Evolutionary conservation across 2,113 vertebrate species (phyloP).

Genomic region (Microcebus murinus): DNA sequence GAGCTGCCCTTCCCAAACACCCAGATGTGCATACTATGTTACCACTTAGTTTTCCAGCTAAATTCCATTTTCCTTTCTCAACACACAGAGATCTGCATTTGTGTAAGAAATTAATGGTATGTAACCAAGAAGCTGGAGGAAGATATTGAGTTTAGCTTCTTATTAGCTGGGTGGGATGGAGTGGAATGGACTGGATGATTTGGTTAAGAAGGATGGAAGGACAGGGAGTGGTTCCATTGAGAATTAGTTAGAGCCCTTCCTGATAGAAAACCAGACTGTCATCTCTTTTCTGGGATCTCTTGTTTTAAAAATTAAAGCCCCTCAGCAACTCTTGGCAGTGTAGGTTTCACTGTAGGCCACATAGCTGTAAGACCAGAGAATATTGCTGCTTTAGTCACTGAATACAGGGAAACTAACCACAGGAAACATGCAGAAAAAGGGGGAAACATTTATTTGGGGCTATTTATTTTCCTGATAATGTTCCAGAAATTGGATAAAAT

Average conservation of each 20-base stretch:
- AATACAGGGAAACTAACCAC: not conserved
- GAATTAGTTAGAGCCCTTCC: no score
- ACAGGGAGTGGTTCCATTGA: not conserved
- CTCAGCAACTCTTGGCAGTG: not conserved
- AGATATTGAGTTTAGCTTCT: conserved; percentile 1
- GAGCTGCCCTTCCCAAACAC: not conserved
- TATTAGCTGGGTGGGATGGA: not conserved
- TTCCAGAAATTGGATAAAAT: not conserved
- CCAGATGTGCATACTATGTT: not conserved
- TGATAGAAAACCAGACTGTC: not conserved
- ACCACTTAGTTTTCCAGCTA: conserved; percentile 15
- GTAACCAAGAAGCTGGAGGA: conserved; percentile 43
- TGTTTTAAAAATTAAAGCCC: not conserved
- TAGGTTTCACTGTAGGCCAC: not conserved
- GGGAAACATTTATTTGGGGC: not conserved
- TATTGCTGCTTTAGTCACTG: not conserved
- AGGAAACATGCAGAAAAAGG: not conserved
- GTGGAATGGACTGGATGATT: not conserved
- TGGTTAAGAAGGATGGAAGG: not conserved
- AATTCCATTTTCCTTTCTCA: not conserved
- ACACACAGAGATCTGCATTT: not conserved
- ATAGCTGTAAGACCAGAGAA: not conserved
- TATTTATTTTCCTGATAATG: not conserved
- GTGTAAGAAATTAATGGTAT: not conserved
- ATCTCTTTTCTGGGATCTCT: not conserved